These are phyloP conservation scores for Daktulosphaira vitifoliae DNA, from an alignment of 1,140 invertebrate genomes.

Conservation along the genomic window DNA sequence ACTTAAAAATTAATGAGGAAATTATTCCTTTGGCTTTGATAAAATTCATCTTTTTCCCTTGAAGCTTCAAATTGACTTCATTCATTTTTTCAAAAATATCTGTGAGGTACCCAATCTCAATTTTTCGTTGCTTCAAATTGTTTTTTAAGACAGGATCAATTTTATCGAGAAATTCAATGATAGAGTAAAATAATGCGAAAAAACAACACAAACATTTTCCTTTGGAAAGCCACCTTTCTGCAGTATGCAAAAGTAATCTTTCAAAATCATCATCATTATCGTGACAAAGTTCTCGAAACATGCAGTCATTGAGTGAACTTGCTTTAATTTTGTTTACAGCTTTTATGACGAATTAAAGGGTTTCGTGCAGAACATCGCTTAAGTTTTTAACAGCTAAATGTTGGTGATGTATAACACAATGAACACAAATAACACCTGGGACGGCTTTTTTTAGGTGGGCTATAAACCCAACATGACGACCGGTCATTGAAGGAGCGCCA, in stretches of 20 bases:
- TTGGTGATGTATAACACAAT: conserved; percentile 36
- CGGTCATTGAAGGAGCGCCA: no score
- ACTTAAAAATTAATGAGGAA: no score
- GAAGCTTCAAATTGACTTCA: conserved; percentile 10
- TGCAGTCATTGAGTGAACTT: conserved; percentile 33
- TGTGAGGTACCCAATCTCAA: conserved; percentile 7
- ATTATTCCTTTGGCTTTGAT: no score
- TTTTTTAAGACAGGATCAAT: no score
- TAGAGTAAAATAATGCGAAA: no score
- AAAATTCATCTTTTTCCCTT: no score
- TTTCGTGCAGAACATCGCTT: conserved; percentile 37
- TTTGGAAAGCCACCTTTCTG: conserved; percentile 25
- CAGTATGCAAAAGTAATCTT: conserved; percentile 25
- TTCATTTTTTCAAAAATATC: conserved; percentile 10
- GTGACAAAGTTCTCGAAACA: no score
- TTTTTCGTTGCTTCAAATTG: no score
- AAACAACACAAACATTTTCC: no score
- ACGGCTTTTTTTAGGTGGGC: conserved; percentile 5
- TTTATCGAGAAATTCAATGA: no score
- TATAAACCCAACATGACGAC: conserved; percentile 22
- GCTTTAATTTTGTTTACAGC: conserved; percentile 41
- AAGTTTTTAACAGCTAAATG: conserved; percentile 38
- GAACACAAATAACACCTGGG: no score
- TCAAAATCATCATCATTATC: conserved; percentile 42
- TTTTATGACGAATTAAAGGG: conserved; percentile 39